Evolutionary conservation across 2,888 invertebrate genomes (phyloP), one percentile per base, ranked within the genome.

Genomic region (Caenorhabditis virilis): DNA sequence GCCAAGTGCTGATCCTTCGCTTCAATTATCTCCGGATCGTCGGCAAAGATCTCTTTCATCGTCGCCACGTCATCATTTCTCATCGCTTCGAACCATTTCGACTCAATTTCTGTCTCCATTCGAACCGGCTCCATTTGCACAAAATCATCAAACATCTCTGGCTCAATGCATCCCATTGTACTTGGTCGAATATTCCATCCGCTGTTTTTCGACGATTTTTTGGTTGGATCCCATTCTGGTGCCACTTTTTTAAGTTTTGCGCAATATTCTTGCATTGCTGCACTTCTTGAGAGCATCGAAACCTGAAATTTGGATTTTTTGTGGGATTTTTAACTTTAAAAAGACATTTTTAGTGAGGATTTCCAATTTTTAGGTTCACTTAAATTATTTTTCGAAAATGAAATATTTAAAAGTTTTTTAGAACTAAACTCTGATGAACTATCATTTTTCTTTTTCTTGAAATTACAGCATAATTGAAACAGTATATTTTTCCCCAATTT

Each of bases 261-360:
- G 1, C 95, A 92, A 84, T 95, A 97, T 55, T 88, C 88, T 72
- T 89, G 87, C 95, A 94, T 95, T 1, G 95, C 95, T 73, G 90
- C 89, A 26, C 90, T 89, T 67, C 88, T 87, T 1, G 90, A 86
- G 90, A 51, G 47, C 18, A 41, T 11, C 6, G 30, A 30, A 6
- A 30, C 30, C 30, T 30, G 30, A 30, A 30, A 9, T 30, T 30
- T 30, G 30, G n/a, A n/a, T n/a, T n/a, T n/a, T n/a, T n/a, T n/a
- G n/a, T n/a, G n/a, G n/a, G n/a, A n/a, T n/a, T n/a, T n/a, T n/a
- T n/a, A n/a, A n/a, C n/a, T n/a, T n/a, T n/a, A n/a, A n/a, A n/a
- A n/a, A n/a, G n/a, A n/a, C n/a, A n/a, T n/a, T n/a, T n/a, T n/a
- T n/a, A n/a, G n/a, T n/a, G n/a, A n/a, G n/a, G n/a, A n/a, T n/a